These are phyloP conservation scores for Diplodus sargus DNA, from an alignment of 2,797 vertebrate species.

Conservation along the genomic window DNA sequence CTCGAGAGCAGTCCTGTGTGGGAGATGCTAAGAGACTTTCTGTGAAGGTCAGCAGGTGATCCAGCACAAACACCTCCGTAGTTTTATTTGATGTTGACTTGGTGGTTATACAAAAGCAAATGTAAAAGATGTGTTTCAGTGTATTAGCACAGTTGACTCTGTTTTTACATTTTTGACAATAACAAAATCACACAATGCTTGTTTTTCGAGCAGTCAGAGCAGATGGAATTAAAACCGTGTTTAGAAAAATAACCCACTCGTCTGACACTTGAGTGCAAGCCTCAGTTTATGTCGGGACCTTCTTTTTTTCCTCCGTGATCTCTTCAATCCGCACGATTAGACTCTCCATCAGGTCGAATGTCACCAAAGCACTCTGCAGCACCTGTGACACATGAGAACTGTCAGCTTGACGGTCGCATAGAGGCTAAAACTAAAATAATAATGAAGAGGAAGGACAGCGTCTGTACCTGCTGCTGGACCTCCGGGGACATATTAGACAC, in stretches of 20 bases:
- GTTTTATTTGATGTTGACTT: conserved; percentile 18
- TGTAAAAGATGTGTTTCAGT: conserved; percentile 5
- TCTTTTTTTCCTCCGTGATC: conserved; percentile 88
- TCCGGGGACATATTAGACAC: conserved; percentile 70
- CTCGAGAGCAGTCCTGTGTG: conserved; percentile 88
- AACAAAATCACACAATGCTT: neutral
- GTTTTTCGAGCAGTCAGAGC: neutral
- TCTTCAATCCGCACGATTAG: conserved; percentile 93
- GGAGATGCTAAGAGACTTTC: conserved; percentile 86
- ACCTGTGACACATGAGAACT: conserved; percentile 83
- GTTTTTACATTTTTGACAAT: neutral
- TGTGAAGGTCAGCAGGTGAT: conserved; percentile 60
- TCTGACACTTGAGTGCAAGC: conserved; percentile 48
- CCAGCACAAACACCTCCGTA: neutral
- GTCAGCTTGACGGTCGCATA: neutral
- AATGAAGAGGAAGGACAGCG: neutral
- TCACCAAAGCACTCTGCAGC: conserved; percentile 93
- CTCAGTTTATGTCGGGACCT: conserved; percentile 76
- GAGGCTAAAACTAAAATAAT: neutral
- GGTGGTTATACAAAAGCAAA: neutral
- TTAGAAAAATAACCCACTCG: neutral
- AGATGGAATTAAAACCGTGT: conserved; percentile 24
- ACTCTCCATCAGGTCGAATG: conserved; percentile 97
- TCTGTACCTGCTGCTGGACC: conserved; percentile 78
- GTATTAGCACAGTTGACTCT: neutral